A percentile compares a stretch with the other conserved stretches of the same genome.
Evolutionary conservation across 23 tunicate genomes (phyloP).

Genomic region (Ascidia mentula): DNA sequence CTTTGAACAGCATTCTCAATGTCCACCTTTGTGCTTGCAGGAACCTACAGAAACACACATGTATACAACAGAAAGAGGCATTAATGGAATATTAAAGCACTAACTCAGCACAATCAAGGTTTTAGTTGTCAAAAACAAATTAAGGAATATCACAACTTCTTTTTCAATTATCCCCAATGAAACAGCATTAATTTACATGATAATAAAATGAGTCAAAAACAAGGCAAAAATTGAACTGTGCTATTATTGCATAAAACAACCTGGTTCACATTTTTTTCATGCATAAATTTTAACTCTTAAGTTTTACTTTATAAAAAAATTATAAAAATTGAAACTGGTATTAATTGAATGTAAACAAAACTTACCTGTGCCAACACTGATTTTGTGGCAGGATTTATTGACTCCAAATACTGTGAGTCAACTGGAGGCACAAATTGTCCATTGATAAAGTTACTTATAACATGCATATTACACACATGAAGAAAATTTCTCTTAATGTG

Average conservation of each 20-base stretch:
- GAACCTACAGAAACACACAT: slow-evolving; percentile 21
- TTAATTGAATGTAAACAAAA: background rate
- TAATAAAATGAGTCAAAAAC: no score
- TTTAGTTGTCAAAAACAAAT: background rate
- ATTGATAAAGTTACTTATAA: background rate
- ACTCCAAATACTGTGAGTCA: background rate
- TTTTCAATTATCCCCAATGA: no score
- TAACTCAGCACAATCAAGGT: background rate
- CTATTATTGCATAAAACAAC: no score
- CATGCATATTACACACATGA: no score
- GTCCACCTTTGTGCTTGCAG: slow-evolving; percentile 53
- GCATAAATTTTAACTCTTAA: no score
- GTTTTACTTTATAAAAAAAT: no score
- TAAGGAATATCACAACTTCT: background rate
- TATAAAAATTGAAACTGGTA: background rate
- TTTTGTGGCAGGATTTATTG: background rate
- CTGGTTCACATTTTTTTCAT: no score
- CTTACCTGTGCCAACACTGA: background rate
- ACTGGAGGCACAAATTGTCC: background rate
- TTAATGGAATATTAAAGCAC: no score
- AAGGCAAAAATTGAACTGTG: no score
- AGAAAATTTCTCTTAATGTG: no score
- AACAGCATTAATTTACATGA: background rate
- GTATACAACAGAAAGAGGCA: background rate
- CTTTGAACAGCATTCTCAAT: slow-evolving; percentile 53